Conservation (phyloP, 2,797 vertebrate species). For the Phyllotis vaccarum region DNA sequence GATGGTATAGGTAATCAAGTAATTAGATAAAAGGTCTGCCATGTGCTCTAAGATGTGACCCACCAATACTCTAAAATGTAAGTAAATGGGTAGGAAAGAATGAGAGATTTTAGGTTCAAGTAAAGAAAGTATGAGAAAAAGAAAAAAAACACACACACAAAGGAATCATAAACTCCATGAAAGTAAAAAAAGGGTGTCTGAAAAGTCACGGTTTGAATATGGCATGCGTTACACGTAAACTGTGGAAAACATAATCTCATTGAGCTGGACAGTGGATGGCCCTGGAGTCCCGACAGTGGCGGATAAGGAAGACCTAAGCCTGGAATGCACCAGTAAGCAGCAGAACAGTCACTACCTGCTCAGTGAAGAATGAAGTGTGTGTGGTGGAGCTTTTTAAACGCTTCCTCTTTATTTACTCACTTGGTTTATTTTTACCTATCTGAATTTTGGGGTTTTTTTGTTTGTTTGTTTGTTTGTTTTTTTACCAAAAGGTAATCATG, state of each 20-base stretch:
- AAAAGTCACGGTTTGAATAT: neutral
- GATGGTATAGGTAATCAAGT: too few species aligned
- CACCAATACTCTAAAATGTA: neutral
- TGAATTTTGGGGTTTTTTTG: too few species aligned
- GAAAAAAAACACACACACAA: neutral
- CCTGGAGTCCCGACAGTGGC: neutral
- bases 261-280: neutral
- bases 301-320: neutral
- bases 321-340: fast-evolving
- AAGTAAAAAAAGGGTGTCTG: neutral
- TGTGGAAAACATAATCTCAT: fast-evolving
- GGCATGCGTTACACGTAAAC: neutral
- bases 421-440: neutral
- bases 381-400: fast-evolving
- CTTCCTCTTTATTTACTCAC: neutral
- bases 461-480: too few species aligned
- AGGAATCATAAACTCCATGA: neutral
- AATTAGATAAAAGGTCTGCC: neutral
- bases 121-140: fast-evolving
- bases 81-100: neutral
- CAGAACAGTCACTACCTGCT: fast-evolving
- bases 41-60: neutral
- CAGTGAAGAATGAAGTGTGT: fast-evolving
- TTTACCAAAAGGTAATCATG: neutral
- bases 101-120: neutral